These are phyloP conservation scores for Notothenia rossii DNA, from an alignment of 2,113 vertebrate genomes.

Conservation along the genomic window DNA sequence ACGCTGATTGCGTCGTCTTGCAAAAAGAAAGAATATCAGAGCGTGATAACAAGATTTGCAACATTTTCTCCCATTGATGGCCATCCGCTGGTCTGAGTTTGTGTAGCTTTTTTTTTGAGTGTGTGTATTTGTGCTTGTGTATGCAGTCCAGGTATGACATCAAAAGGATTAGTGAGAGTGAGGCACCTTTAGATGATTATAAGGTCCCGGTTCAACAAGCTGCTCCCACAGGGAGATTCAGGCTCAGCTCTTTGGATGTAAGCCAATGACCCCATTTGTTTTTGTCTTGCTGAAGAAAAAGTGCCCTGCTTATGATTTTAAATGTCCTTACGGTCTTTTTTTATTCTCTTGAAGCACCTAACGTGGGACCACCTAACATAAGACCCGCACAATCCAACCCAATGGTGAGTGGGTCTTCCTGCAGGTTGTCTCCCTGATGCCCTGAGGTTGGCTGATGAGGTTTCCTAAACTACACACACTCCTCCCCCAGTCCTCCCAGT, in stretches of 20 bases:
- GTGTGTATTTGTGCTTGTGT: conserved; percentile 62
- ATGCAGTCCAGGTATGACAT: conserved; percentile 65
- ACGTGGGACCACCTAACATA: conserved; percentile 1
- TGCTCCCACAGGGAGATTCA: conserved; percentile 43
- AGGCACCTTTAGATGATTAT: conserved; percentile 57
- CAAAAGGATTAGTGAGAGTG: conserved; percentile 44
- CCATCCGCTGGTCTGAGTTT: conserved; percentile 82
- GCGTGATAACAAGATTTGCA: conserved; percentile 26
- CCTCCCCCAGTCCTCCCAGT: conserved; percentile 37
- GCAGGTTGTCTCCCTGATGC: conserved; percentile 38
- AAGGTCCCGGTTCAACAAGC: conserved; percentile 43
- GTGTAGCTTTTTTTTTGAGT: conserved; percentile 31
- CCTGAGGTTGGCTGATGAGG: conserved; percentile 44
- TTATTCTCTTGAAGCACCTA: conserved; percentile 16
- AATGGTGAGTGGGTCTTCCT: conserved; percentile 18
- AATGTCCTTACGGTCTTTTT: conserved; percentile 1
- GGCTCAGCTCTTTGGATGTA: conserved; percentile 48
- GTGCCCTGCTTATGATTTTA: not conserved
- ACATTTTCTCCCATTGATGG: conserved; percentile 58
- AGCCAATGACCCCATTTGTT: conserved; percentile 26
- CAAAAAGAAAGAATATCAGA: conserved; percentile 31
- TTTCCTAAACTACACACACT: conserved; percentile 72
- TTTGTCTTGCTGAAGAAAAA: conserved; percentile 27
- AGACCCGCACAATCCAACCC: conserved; percentile 32
- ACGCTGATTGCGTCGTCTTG: conserved; percentile 41